Evolutionary conservation across 1,140 invertebrate species (phyloP).

Genomic region (Musca domestica): DNA sequence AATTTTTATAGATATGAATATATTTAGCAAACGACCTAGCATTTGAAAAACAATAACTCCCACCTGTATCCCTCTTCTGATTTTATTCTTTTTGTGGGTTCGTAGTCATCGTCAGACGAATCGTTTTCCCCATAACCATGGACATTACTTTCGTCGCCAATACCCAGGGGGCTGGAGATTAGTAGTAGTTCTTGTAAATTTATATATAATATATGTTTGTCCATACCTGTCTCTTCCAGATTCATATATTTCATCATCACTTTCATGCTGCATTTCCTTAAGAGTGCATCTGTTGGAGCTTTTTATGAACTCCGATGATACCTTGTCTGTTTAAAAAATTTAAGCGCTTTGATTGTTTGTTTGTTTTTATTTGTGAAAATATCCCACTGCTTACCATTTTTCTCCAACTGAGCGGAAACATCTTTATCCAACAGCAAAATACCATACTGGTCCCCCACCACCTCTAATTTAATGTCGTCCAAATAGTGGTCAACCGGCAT

Average conservation of each 20-base stretch:
- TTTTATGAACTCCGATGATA: no score
- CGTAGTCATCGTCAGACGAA: background rate
- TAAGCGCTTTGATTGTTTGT: no score
- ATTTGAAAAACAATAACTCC: background rate
- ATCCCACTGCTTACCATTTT: slow-evolving; percentile 4
- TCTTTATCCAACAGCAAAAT: background rate
- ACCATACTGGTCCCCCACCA: background rate
- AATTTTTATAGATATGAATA: no score
- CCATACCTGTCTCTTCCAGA: no score
- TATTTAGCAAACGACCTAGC: background rate
- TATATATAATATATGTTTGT: no score
- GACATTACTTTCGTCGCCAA: no score
- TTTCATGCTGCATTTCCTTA: no score
- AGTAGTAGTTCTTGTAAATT: no score
- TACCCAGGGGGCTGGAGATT: no score
- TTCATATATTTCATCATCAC: no score
- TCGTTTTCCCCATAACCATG: background rate
- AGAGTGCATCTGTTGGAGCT: background rate
- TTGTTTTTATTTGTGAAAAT: no score
- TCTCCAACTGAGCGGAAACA: background rate
- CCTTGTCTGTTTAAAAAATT: no score
- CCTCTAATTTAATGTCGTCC: background rate
- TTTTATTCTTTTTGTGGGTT: background rate
- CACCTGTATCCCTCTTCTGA: background rate
- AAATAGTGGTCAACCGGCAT: background rate